Base-by-base conservation (phyloP, 2,888 invertebrate genomes). In the Incurvaria masculella region DNA sequence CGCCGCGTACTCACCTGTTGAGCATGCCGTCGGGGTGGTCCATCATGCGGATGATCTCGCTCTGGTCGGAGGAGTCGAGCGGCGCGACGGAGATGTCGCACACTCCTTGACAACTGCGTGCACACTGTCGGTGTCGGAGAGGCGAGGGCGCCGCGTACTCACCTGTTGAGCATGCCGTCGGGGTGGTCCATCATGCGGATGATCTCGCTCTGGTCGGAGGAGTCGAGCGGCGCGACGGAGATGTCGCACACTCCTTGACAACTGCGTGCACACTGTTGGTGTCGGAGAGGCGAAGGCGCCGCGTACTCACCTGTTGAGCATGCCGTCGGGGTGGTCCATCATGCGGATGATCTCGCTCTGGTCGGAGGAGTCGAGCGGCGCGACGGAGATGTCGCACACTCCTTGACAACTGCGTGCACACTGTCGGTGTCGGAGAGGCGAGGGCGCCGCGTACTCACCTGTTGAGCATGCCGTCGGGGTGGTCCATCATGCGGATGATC, bases 171-270 rank as follows among this genome's bases (percentile, higher is more conserved):
- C 5, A 94, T 94, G 1, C 95, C 95, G 59, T 95, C 91, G 4
- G 87, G 84, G 54, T 94, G 91, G 64, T 97, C 97, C 97, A 97
- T 97, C 94, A 97, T 95, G 44, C 91, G 84, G 16, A 96, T 74
- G 53, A 95, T 93, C 55, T 88, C 82, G 2, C 87, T 88, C 69
- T 96, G 95, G 80, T 97, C 96, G 6, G 93, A 93, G 40, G 94
- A 92, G 71, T 95, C 91, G 44, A 96, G 83, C 2, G 96, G 96
- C 41, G 94, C 95, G 44, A 97, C 94, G 0, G 94, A 94, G 53
- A 99, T 99, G 72, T 99, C 99, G 4, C 99, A 80, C 0, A 99
- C 98, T n/a, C n/a, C n/a, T n/a, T n/a, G n/a, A n/a, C n/a, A n/a
- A n/a, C n/a, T n/a, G n/a, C n/a, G n/a, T n/a, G n/a, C n/a, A n/a